A percentile compares a stretch with the other conserved stretches of the same genome.
These are phyloP conservation scores for Sphaerodactylus townsendi DNA, from an alignment of 2,113 vertebrate genomes.

Conservation along the genomic window DNA sequence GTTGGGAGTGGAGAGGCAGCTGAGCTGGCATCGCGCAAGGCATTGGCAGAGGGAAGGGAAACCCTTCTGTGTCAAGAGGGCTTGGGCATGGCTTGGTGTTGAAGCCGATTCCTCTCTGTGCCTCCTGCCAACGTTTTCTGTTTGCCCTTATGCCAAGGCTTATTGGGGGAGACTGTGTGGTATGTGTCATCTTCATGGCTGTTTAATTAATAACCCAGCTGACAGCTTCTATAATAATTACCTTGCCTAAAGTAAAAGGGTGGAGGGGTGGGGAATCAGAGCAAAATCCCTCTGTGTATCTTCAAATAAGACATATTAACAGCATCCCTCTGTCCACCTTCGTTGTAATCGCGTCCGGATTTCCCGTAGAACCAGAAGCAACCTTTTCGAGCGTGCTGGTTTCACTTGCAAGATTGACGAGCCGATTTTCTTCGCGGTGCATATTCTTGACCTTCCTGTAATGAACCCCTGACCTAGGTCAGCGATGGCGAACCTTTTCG, in stretches of 20 bases:
- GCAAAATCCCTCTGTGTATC: accelerated
- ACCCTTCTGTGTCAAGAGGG: conserved; percentile 78
- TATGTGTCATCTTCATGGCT: conserved; percentile 56
- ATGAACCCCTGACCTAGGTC: conserved; percentile 20
- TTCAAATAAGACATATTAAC: not conserved
- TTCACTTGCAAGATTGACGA: conserved; percentile 53
- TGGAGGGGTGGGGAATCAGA: not conserved
- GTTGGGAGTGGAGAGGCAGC: conserved; percentile 78
- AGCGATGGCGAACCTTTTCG: no score
- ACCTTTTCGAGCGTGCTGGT: not conserved
- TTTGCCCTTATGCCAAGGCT: conserved; percentile 65
- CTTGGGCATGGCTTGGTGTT: conserved; percentile 69
- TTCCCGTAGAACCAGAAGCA: conserved; percentile 1
- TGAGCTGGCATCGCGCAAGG: conserved; percentile 72
- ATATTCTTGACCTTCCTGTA: conserved; percentile 27
- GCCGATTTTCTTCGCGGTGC: conserved; percentile 36
- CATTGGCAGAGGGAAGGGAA: conserved; percentile 76
- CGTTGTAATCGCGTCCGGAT: not conserved
- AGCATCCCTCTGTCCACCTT: not conserved
- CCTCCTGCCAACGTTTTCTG: conserved; percentile 64
- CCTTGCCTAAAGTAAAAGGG: conserved; percentile 26
- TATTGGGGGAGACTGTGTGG: conserved; percentile 58
- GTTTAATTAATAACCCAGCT: conserved; percentile 64
- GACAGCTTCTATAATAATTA: conserved; percentile 41
- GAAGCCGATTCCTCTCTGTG: conserved; percentile 61